A percentile compares a stretch with the other conserved stretches of the same genome.
These are phyloP conservation scores for Pristis pectinata DNA, from an alignment of 2,797 vertebrate genomes.

Conservation along the genomic window DNA sequence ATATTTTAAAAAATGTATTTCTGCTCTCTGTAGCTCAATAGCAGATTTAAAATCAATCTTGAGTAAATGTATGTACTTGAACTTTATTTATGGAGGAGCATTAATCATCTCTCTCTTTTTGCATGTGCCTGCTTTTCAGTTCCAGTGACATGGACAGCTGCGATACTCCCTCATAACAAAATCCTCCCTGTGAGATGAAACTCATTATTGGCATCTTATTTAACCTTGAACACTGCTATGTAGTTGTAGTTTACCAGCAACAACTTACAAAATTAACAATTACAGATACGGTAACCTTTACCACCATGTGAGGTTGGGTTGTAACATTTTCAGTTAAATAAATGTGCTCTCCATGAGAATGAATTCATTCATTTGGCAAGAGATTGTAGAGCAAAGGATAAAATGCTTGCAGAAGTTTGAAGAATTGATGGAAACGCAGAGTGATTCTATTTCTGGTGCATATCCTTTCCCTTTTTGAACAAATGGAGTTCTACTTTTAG, in stretches of 20 bases:
- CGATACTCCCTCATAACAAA: not conserved
- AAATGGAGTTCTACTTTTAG: not conserved
- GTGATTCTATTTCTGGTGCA: not conserved
- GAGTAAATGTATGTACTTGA: not conserved
- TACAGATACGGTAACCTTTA: constrained; percentile 6
- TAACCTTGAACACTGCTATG: constrained; percentile 3
- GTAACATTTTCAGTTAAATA: not conserved
- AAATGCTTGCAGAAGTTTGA: not conserved
- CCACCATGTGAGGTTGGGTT: not conserved
- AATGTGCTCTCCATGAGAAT: not conserved
- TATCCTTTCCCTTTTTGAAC: not conserved
- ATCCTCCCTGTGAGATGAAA: not conserved
- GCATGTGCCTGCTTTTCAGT: not conserved
- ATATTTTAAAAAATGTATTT: too few relatives aligned
- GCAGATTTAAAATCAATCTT: not conserved
- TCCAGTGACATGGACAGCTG: not conserved
- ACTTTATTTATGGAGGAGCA: constrained; percentile 10
- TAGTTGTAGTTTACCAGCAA: not conserved
- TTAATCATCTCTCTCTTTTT: not conserved
- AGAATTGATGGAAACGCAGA: not conserved
- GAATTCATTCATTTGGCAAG: not conserved
- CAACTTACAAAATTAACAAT: not conserved
- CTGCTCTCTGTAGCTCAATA: not conserved
- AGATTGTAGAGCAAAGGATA: constrained; percentile 8
- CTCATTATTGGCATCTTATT: not conserved